Conservation (phyloP, 2,113 vertebrate species). For the Narcine bancroftii region DNA sequence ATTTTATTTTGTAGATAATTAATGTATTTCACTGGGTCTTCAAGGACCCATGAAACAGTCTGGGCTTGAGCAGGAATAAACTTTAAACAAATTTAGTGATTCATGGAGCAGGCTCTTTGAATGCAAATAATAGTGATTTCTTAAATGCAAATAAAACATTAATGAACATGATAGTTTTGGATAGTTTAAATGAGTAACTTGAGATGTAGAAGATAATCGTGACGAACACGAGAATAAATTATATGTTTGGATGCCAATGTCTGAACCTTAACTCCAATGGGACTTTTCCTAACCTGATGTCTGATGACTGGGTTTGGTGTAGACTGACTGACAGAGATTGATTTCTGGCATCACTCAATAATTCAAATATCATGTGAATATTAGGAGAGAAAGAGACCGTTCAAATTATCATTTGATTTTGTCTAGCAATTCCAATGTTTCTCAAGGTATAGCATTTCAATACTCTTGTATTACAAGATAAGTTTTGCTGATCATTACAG, state of each 20-base stretch:
- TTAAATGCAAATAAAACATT: too few relatives aligned
- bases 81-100: background rate
- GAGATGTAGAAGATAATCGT: background rate
- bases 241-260: background rate
- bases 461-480: background rate
- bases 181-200: background rate
- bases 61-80: background rate
- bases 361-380: background rate
- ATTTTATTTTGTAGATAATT: background rate
- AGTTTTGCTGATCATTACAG: background rate
- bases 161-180: too few relatives aligned
- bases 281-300: background rate
- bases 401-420: background rate
- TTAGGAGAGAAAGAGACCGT: background rate
- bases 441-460: background rate
- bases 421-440: background rate
- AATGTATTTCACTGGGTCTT: background rate
- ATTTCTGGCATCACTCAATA: background rate
- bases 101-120: too few relatives aligned
- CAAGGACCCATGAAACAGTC: background rate
- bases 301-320: background rate
- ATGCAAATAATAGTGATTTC: too few relatives aligned
- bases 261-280: too few relatives aligned
- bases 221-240: background rate
- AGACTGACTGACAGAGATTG: background rate